Evolutionary conservation across 2,888 invertebrate genomes (phyloP), one percentile per base, ranked within the genome.

Genomic region (Lacanobia oleracea): DNA sequence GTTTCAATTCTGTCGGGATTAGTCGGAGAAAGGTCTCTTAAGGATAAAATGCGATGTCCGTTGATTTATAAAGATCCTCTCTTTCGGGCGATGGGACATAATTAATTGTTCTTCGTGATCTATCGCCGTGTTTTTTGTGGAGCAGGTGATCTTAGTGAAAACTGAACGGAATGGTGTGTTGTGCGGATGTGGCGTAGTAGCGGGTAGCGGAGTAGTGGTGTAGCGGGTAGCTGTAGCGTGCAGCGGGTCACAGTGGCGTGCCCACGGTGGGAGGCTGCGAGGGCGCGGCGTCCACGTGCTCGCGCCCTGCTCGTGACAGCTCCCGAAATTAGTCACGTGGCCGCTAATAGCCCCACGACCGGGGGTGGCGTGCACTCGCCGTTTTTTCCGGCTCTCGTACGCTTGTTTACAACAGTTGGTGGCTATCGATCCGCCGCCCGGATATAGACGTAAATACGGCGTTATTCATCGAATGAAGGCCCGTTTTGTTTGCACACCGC

Each of bases 241-340:
- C 77, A 74, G 78, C 79, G 73, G 48, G 43, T 50, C 18, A 33
- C 43, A 14, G 59, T 16, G 23, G 50, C 60, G 75, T 37, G 50
- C 8, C 18, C 51, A 45, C 48, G 12, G 82, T 72, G 71, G 73
- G 83, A 63, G 70, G 72, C 72, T 65, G 75, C 50, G 83, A 75
- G 85, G 80, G 83, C 76, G 79, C 63, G 61, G 76, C 82, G 71
- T 84, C 92, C 94, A 93, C 95, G 94, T 94, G 94, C 90, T 86
- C 84, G 77, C 84, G 77, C 86, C 75, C 94, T 96, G 96, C 87
- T 83, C 84, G 88, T 96, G 96, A 96, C 96, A 96, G 96, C 93
- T 94, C 92, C 92, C 93, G 86, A 95, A 95, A 96, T 96, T 93
- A 94, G 95, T 95, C 96, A 95, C 96, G 96, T 96, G 96, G 93